Base-by-base conservation (phyloP, 2,113 vertebrate genomes). In the Rhodinocichla rosea region DNA sequence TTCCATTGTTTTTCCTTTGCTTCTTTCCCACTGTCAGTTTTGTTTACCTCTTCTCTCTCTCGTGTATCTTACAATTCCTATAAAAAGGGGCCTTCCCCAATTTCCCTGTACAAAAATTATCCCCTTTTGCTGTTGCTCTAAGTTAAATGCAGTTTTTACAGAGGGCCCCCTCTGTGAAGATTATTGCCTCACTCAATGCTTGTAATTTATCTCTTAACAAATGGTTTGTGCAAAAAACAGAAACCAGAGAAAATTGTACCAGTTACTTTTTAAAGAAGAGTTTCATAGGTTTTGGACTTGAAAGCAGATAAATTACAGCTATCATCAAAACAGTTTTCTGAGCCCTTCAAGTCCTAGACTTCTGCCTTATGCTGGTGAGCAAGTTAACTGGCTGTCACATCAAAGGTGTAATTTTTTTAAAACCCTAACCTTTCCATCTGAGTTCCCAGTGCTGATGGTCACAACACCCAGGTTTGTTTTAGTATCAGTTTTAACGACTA, bases 151-250 rank as follows among this genome's bases (percentile, higher is more conserved):
- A 32, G 27, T 20, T 87, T 53, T 57, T 42, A 56, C 35, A 68
- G 15, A 50, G 6, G 10, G 8, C 12, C 45, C 24, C n/a, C 53
- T 60, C 42, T 59, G 15, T 17, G 18, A 52, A 37, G 8, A 39
- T 2, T 10, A 69, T 0, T 32, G 13, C 21, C 32, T 77, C 60
- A 30, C 50, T 35, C 35, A 30, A 1, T 3, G 16, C 28, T 49
- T 44, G 1, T 19, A 56, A 69, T 28, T n/a, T 49, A n/a, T 30
- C 19, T 65, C 56, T 83, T 35, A 62, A 68, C 19, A 78, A 11
- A 24, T 1, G 0, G 3, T 3, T 5, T 44, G 16, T 23, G 15
- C 15, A 35, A 59, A 59, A 59, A 16, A 35, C 15, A 57, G 3
- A 20, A 52, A n/a, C 11, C 11, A 60, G 32, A 17, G 18, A 35